Conservation (phyloP, 2,113 vertebrate species). For the Callospermophilus lateralis region DNA sequence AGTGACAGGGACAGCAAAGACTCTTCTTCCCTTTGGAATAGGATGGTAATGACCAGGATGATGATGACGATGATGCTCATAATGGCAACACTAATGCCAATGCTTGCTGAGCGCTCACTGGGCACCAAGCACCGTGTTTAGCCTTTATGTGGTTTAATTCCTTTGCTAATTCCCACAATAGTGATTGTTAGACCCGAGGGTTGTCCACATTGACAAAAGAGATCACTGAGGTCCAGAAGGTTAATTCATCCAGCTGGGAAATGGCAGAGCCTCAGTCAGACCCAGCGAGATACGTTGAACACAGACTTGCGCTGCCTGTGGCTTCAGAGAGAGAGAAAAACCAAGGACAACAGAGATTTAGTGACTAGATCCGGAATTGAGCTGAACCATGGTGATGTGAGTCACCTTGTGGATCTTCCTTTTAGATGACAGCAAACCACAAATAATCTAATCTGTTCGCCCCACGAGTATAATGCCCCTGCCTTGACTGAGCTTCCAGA, state of each 20-base stretch:
- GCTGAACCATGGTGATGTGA: background rate
- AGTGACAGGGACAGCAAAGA: background rate
- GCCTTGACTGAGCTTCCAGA: background rate
- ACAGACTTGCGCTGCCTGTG: background rate
- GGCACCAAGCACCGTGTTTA: background rate
- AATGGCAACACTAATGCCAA: background rate
- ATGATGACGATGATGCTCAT: background rate
- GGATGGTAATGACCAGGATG: background rate
- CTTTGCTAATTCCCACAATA: background rate
- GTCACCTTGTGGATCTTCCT: constrained; percentile 24
- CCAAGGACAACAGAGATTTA: background rate
- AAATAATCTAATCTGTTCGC: background rate
- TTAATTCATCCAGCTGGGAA: background rate
- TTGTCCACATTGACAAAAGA: background rate
- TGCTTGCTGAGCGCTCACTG: background rate
- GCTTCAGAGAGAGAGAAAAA: background rate
- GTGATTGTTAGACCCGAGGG: background rate
- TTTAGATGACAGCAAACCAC: background rate
- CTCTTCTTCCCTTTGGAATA: constrained; percentile 8
- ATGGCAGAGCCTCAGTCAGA: background rate
- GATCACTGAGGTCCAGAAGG: background rate
- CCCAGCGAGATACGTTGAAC: background rate
- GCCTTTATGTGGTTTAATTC: background rate
- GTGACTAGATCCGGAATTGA: background rate
- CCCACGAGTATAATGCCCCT: too few species aligned